phyloP scores from a whole-genome alignment of 2,888 invertebrate species.

The Caenorhabditis angaria region DNA sequence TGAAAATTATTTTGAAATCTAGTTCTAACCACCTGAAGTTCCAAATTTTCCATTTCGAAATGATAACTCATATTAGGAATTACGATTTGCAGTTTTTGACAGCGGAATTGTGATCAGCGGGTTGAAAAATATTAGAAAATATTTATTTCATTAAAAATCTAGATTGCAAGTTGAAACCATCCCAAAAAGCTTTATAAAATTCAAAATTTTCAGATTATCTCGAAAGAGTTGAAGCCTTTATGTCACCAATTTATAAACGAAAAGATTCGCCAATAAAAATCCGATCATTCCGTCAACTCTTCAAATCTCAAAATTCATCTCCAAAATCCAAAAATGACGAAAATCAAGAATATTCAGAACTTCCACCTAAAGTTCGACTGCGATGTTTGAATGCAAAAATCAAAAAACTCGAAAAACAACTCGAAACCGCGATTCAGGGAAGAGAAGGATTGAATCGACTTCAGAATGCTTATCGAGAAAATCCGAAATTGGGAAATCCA shows the following conservation, averaged over 20 bases:
- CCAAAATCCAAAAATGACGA: constrained; percentile 4
- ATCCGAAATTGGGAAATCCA: constrained; percentile 93
- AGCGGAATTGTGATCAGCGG: no score
- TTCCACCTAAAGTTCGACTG: constrained; percentile 28
- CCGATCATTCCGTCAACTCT: constrained; percentile 16
- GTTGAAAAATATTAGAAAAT: no score
- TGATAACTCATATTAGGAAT: no score
- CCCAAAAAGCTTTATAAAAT: no score
- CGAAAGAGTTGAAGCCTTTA: constrained; percentile 9
- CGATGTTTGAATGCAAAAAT: constrained; percentile 28
- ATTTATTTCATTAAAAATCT: no score
- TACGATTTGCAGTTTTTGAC: no score
- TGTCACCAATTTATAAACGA: constrained; percentile 11
- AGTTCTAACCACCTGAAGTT: no score
- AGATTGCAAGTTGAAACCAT: no score
- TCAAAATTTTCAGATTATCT: constrained; percentile 6
- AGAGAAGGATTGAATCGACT: constrained; percentile 37
- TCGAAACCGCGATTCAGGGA: constrained; percentile 31
- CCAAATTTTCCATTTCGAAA: no score
- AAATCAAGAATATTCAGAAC: constrained; percentile 13
- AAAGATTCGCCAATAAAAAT: constrained; percentile 18
- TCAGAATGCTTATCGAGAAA: constrained; percentile 84
- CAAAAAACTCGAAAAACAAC: constrained; percentile 17
- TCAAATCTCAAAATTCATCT: neutral
- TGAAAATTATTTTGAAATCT: no score